Percentiles rank a stretch among this genome's conserved stretches.
phyloP scores from a whole-genome alignment of 2,113 vertebrate genomes.

The Scophthalmus maximus region DNA sequence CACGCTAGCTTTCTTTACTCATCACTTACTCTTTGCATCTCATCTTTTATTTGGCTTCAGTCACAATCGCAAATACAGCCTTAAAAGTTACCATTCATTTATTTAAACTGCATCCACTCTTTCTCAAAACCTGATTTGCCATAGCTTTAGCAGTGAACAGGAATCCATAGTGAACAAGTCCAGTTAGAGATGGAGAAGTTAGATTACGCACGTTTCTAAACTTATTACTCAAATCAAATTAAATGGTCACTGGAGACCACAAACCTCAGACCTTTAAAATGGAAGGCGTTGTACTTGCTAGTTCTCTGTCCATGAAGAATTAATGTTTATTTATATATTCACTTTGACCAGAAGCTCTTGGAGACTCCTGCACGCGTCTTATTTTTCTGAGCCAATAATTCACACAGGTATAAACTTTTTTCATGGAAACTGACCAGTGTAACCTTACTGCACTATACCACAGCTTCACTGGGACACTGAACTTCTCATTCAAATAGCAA shows the following conservation, averaged over 20 bases:
- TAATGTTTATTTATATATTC: conserved; percentile 50
- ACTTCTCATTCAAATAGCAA: not conserved
- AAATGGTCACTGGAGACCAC: conserved; percentile 47
- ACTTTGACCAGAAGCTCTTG: conserved; percentile 27
- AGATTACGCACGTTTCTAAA: conserved; percentile 53
- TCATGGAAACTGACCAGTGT: conserved; percentile 22
- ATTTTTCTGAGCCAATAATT: conserved; percentile 26
- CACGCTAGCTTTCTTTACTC: too few relatives aligned
- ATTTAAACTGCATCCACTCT: not conserved
- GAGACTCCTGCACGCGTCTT: conserved; percentile 20
- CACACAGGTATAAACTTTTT: conserved; percentile 44
- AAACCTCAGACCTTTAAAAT: conserved; percentile 36
- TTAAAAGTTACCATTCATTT: too few relatives aligned
- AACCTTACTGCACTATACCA: conserved; percentile 3
- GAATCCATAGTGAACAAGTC: not conserved
- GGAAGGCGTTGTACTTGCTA: conserved; percentile 35
- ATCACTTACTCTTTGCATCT: too few relatives aligned
- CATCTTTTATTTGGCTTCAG: too few relatives aligned
- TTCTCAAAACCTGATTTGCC: not conserved
- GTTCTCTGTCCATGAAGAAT: conserved; percentile 13
- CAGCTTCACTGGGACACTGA: not conserved
- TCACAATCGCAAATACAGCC: conserved; percentile 6
- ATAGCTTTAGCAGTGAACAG: not conserved
- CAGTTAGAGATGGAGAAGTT: conserved; percentile 46
- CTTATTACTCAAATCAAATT: conserved; percentile 65